Evolutionary conservation across 2,113 vertebrate genomes (phyloP).

Genomic region (Sciurus niger): DNA sequence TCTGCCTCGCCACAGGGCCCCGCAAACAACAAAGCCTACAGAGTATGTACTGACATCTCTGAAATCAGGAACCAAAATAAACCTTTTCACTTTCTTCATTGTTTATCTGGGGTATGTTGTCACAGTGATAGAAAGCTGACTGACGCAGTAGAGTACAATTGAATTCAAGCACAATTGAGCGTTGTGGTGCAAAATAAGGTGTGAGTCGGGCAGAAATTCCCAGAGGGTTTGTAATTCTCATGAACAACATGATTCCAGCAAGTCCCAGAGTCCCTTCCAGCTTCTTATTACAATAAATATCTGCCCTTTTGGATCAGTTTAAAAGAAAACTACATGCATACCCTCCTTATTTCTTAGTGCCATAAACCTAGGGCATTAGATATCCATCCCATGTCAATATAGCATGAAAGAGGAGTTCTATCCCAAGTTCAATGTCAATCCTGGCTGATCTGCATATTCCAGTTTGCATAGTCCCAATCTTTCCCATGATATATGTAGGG

Average conservation of each 20-base stretch:
- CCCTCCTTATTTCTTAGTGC: background rate
- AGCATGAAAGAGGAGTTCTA: background rate
- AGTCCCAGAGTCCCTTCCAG: background rate
- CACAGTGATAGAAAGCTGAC: background rate
- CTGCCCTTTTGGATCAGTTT: background rate
- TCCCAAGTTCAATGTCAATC: background rate
- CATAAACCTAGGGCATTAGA: background rate
- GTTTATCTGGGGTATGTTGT: background rate
- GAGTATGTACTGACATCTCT: background rate
- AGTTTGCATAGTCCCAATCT: background rate
- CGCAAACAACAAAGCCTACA: background rate
- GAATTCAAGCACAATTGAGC: background rate
- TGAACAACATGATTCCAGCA: background rate
- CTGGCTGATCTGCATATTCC: background rate
- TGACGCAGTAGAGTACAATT: background rate
- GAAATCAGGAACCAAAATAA: background rate
- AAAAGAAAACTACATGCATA: background rate
- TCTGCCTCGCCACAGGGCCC: background rate
- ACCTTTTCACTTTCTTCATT: background rate
- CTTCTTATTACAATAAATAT: background rate
- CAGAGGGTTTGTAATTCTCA: background rate
- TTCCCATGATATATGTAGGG: background rate
- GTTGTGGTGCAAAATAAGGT: background rate
- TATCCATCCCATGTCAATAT: rapidly evolving
- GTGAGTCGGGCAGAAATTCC: background rate